Base-by-base conservation (phyloP, 2,113 vertebrate species). In the Gasterosteus aculeatus region DNA sequence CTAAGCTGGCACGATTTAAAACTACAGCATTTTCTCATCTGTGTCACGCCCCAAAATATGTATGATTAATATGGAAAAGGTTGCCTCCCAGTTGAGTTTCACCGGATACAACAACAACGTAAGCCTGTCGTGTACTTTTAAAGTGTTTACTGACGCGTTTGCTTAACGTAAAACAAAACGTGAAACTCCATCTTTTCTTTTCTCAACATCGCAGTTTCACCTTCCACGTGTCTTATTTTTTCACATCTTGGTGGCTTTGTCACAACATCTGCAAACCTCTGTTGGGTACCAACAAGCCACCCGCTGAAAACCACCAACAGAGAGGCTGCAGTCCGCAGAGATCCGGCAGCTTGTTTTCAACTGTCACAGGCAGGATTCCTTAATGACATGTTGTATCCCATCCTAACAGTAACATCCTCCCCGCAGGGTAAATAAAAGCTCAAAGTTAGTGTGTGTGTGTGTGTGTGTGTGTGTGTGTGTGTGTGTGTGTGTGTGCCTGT, bases 381-480 rank as follows among this genome's bases (percentile, higher is more conserved):
- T 87, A 87, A 89, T 89, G 90, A 90, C 90, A 92, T 88, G 90
- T 91, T 91, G 87, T 84, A 88, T 89, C 88, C 90, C 77, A 92
- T 91, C 88, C 85, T 83, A 87, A 91, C 79, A 78, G 84, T 86
- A 90, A 92, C 91, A 91, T 92, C 89, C 88, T 90, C 85, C 91
- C 87, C 68, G 84, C 71, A 87, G 88, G 86, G 82, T 87, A 92
- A 91, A 90, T 90, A 92, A 90, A 89, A 85, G 82, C 81, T 81
- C 60, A 42, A 77, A 62, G 69, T 72, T 26, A 29, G 62, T 47
- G 60, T 31, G 67, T 53, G 65, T 63, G 22, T 16, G 31, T 63
- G n/a, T 70, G 62, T 77, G 72, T 72, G 53, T 69, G 56, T 62
- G 26, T 42, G 29, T 33, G 29, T 16, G 29, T 58, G 56, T 18